A percentile compares a stretch with the other conserved stretches of the same genome.
Conservation (phyloP, 1,140 invertebrate genomes). For the Bombus polaris region DNA sequence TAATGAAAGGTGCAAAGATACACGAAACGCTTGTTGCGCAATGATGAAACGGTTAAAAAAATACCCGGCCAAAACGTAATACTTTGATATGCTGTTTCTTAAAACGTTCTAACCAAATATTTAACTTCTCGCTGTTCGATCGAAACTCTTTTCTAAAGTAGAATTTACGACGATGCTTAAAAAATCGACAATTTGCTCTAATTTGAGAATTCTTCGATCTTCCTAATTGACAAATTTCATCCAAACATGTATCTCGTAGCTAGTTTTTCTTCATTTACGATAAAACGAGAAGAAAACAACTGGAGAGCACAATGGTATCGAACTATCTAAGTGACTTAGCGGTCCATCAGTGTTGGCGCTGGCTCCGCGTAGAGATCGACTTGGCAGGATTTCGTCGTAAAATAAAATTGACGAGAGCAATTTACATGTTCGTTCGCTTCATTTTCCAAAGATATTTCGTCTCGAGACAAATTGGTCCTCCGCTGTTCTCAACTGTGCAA, state of each 20-base stretch:
- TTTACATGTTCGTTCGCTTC: conserved; percentile 39
- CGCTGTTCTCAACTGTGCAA: background rate
- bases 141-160: background rate
- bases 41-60: background rate
- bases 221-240: too few relatives aligned
- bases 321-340: background rate
- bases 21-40: background rate
- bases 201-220: too few relatives aligned
- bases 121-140: background rate
- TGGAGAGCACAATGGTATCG: background rate
- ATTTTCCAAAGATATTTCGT: conserved; percentile 37
- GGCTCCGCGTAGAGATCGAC: background rate
- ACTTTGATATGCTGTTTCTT: background rate
- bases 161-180: background rate
- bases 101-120: background rate
- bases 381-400: background rate
- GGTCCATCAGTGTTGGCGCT: conserved; percentile 1
- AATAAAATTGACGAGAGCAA: conserved; percentile 40
- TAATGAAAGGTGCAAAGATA: background rate
- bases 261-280: background rate
- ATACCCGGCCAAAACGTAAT: background rate
- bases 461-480: conserved; percentile 24
- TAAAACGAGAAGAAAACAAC: background rate
- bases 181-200: background rate
- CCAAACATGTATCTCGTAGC: too few relatives aligned